A percentile compares a stretch with the other conserved stretches of the same genome.
Conservation (phyloP, 2,113 vertebrate genomes). For the Pseudopipra pipra region DNA sequence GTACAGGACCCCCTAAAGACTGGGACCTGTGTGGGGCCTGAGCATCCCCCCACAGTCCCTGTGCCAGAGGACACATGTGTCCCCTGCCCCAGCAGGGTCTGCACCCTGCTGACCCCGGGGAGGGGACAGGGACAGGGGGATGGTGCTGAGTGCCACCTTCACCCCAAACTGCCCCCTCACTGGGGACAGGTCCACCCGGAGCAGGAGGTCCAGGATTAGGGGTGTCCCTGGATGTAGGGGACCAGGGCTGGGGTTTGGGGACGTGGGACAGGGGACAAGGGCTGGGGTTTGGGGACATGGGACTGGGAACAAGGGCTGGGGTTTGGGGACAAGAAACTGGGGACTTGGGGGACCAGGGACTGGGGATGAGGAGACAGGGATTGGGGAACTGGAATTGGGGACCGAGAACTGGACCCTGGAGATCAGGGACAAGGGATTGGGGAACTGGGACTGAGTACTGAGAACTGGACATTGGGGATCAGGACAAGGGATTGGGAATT, state of each 20-base stretch:
- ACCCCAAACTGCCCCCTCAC: not conserved
- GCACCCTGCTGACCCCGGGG: not conserved
- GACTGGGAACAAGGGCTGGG: not conserved
- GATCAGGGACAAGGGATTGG: no score
- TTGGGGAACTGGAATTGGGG: no score
- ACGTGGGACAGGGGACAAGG: not conserved
- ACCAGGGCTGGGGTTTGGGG: not conserved
- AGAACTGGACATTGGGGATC: not conserved
- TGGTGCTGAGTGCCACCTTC: not conserved
- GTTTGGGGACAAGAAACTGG: not conserved
- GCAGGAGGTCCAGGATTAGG: not conserved
- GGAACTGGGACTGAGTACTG: no score
- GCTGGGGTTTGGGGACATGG: not conserved
- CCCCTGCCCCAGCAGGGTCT: not conserved
- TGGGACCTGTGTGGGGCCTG: rapidly evolving
- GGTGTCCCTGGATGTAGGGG: not conserved
- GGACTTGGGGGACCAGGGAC: not conserved
- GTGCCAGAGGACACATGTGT: not conserved
- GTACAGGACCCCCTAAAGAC: not conserved
- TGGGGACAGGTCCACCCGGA: not conserved
- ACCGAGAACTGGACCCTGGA: no score
- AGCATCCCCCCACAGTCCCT: not conserved
- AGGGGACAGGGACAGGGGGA: not conserved
- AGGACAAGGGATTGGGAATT: not conserved
- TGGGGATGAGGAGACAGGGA: not conserved